phyloP scores from a whole-genome alignment of 2,113 vertebrate genomes.

The Danionella cerebrum region DNA sequence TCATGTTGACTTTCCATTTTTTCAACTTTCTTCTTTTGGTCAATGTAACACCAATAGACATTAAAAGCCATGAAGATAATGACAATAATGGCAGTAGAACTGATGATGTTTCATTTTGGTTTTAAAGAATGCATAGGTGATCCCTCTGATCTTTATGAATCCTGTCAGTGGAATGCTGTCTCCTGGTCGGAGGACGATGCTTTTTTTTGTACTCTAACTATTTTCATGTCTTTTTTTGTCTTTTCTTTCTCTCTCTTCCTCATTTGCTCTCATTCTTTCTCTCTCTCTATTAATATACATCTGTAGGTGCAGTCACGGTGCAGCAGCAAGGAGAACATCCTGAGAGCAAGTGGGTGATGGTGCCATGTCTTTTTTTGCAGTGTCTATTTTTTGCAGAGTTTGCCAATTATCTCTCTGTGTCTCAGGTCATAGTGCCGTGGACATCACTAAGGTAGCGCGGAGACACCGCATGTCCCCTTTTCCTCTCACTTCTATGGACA shows the following conservation, averaged over 20 bases:
- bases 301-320: slow-evolving; percentile 95
- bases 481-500: slow-evolving; percentile 98
- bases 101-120: slow-evolving; percentile 20
- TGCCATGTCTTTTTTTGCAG: no score
- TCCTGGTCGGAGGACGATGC: slow-evolving; percentile 11
- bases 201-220: slow-evolving; percentile 9
- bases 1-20: no score
- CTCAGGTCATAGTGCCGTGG: slow-evolving; percentile 96
- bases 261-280: slow-evolving; percentile 20
- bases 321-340: slow-evolving; percentile 98
- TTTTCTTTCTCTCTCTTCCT: slow-evolving; percentile 20
- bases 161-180: slow-evolving; percentile 31
- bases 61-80: slow-evolving; percentile 18
- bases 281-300: slow-evolving; percentile 55
- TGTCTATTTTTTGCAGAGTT: background rate
- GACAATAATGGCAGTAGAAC: slow-evolving; percentile 31
- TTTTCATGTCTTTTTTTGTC: slow-evolving; percentile 12
- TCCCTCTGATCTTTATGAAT: slow-evolving; percentile 18
- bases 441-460: slow-evolving; percentile 97
- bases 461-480: slow-evolving; percentile 98
- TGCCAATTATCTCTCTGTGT: background rate
- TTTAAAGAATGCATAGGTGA: slow-evolving; percentile 25
- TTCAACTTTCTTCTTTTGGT: no score
- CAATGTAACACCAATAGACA: no score
- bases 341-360: slow-evolving; percentile 90